Evolutionary conservation across 2,113 vertebrate genomes (phyloP).

Genomic region (Catagonus wagneri): DNA sequence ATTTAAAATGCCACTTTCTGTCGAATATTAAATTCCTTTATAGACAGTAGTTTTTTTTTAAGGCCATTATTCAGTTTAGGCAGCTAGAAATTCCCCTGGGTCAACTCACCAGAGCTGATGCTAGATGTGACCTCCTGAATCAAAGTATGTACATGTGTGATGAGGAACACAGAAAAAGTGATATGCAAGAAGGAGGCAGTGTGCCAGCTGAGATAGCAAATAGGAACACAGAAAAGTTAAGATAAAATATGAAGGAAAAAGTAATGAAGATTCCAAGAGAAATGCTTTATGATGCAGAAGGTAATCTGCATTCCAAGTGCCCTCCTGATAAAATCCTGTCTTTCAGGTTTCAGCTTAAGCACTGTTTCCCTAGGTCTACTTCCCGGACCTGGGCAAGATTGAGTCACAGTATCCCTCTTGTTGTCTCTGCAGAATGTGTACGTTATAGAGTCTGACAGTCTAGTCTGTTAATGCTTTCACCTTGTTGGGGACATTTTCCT

Average conservation of each 20-base stretch:
- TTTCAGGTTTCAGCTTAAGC: background rate
- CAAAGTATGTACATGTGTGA: background rate
- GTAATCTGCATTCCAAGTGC: background rate
- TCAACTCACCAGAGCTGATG: background rate
- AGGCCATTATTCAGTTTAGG: constrained; percentile 17
- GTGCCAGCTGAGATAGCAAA: background rate
- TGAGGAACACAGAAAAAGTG: background rate
- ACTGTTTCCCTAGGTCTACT: background rate
- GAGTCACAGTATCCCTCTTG: background rate
- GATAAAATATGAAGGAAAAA: constrained; percentile 14
- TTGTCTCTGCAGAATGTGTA: background rate
- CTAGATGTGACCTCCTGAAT: background rate
- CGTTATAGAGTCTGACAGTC: background rate
- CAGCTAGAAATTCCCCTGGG: background rate
- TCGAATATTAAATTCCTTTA: background rate
- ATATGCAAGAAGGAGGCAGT: background rate
- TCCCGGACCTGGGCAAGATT: background rate
- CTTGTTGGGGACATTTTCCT: background rate
- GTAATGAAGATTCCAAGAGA: background rate
- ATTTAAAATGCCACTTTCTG: background rate
- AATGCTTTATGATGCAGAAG: background rate
- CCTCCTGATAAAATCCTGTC: background rate
- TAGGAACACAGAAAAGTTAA: background rate
- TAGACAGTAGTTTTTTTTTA: background rate
- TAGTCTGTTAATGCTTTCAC: background rate